phyloP scores from a whole-genome alignment of 1,140 invertebrate species.

The Leucophenga varia region DNA sequence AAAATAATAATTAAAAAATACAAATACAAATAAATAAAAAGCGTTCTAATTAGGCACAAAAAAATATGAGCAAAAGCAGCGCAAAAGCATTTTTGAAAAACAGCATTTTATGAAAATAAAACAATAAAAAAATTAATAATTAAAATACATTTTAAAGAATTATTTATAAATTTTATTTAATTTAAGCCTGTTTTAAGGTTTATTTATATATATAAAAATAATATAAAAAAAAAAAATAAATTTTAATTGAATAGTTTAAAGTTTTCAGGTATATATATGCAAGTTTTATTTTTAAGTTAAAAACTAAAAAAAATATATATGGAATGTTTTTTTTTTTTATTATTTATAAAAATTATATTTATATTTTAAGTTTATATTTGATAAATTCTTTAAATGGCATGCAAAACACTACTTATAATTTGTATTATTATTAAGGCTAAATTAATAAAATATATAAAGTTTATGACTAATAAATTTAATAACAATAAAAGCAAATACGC shows the following conservation, averaged over 20 bases:
- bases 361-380: constrained; percentile 2
- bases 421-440: too few relatives aligned
- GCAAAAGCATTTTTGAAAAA: too few relatives aligned
- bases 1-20: constrained; percentile 19
- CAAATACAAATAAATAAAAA: constrained; percentile 1
- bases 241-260: background rate
- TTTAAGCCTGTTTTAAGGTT: constrained; percentile 29
- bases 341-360: background rate
- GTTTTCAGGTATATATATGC: constrained; percentile 15
- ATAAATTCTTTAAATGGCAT: background rate
- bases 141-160: constrained; percentile 12
- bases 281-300: constrained; percentile 34
- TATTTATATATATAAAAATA: constrained; percentile 23
- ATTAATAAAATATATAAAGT: too few relatives aligned
- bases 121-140: constrained; percentile 15
- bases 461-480: background rate
- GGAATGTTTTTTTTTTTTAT: background rate
- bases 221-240: background rate
- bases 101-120: too few relatives aligned
- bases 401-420: too few relatives aligned
- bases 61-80: too few relatives aligned
- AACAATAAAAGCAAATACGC: constrained; percentile 5
- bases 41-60: background rate
- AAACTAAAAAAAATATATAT: constrained; percentile 20
- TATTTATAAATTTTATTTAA: constrained; percentile 15